Evolutionary conservation across 23 tunicate species (phyloP).

Genomic region (Diplosoma virens): DNA sequence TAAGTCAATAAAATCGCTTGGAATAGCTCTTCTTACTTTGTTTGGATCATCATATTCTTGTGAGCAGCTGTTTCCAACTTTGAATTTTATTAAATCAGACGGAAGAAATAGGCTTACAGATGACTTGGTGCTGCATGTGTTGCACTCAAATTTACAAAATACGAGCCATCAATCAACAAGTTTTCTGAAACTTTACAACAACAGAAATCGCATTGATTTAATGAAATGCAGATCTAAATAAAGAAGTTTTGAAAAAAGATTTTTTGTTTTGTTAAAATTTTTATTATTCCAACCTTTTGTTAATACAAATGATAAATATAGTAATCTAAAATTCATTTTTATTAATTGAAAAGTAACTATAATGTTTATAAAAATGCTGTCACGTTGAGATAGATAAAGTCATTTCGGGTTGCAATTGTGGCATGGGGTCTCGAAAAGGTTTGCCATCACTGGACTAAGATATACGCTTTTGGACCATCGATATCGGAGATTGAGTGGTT

Average conservation of each 20-base stretch:
- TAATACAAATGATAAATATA: background rate
- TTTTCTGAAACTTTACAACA: background rate
- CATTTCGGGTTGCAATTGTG: slow-evolving; percentile 8
- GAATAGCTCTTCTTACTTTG: no score
- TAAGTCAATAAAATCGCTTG: no score
- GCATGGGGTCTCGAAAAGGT: slow-evolving; percentile 12
- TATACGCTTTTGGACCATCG: background rate
- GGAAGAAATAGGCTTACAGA: background rate
- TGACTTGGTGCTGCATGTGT: no score
- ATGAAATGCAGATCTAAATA: background rate
- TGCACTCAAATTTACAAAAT: background rate
- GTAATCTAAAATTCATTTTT: background rate
- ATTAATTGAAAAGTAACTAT: background rate
- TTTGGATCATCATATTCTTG: no score
- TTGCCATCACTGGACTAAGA: slow-evolving; percentile 9
- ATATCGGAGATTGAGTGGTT: no score
- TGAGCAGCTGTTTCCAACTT: background rate
- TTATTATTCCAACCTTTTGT: background rate
- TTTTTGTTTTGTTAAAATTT: background rate
- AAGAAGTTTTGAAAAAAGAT: background rate
- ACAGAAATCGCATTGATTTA: background rate
- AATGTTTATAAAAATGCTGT: background rate
- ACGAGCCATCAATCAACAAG: background rate
- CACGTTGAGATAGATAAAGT: slow-evolving; percentile 3
- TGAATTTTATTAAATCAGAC: background rate